Evolutionary conservation across 1,140 invertebrate genomes (phyloP).

Genomic region (Drosophila insularis): DNA sequence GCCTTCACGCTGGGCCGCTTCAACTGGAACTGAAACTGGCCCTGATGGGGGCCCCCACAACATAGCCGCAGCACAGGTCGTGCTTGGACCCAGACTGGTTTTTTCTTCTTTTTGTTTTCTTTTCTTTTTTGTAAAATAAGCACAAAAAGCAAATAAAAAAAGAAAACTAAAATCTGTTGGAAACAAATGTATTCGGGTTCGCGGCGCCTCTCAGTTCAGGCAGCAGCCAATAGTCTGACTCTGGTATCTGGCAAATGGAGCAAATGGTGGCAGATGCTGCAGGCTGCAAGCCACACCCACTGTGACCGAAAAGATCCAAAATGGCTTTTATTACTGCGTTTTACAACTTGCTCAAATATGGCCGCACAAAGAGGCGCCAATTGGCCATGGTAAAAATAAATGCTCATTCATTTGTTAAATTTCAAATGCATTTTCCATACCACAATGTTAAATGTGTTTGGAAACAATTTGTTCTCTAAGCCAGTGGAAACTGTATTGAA

Average conservation of each 20-base stretch:
- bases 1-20: constrained; percentile 10
- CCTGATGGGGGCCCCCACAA: constrained; percentile 10
- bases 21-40: constrained; percentile 27
- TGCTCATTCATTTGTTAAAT: constrained; percentile 30
- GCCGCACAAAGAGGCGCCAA: constrained; percentile 48
- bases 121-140: constrained; percentile 8
- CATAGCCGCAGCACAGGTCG: constrained; percentile 18
- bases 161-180: constrained; percentile 46
- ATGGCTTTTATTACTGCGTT: constrained; percentile 77
- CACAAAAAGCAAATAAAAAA: background rate
- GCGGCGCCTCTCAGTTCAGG: constrained; percentile 55
- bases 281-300: constrained; percentile 68
- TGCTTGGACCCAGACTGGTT: constrained; percentile 67
- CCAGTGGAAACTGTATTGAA: too few relatives aligned
- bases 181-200: constrained; percentile 70
- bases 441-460: background rate
- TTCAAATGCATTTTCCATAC: background rate
- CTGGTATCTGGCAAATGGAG: constrained; percentile 63
- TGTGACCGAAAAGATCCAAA: constrained; percentile 57
- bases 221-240: constrained; percentile 72
- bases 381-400: constrained; percentile 15
- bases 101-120: constrained; percentile 29
- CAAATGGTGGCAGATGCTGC: constrained; percentile 68
- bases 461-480: too few relatives aligned
- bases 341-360: constrained; percentile 47